Conservation (phyloP, 2,113 vertebrate species). For the Penelope pileata region DNA sequence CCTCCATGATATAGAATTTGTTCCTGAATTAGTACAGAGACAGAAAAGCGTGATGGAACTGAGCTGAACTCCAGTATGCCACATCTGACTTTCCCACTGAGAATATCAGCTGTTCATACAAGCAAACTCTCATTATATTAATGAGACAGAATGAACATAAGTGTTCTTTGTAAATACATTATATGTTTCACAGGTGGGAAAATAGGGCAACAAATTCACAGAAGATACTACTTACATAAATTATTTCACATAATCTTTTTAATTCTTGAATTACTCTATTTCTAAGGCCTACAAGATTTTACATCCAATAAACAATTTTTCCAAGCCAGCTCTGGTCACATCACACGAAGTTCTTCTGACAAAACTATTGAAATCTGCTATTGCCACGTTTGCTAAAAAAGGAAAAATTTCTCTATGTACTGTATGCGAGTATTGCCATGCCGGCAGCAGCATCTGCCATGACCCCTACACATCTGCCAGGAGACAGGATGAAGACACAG, state of each 20-base stretch:
- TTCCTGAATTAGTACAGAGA: neutral
- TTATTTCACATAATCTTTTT: neutral
- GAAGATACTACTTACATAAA: neutral
- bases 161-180: neutral
- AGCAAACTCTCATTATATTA: neutral
- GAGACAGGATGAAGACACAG: neutral
- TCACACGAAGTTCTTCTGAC: neutral
- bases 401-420: neutral
- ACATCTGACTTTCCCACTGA: neutral
- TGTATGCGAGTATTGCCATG: neutral
- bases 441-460: neutral
- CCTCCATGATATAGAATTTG: neutral
- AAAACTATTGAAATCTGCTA: neutral
- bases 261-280: neutral
- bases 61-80: neutral
- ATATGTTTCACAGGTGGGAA: neutral
- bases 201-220: neutral
- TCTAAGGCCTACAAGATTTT: neutral
- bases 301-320: neutral
- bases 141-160: neutral
- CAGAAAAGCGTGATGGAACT: neutral
- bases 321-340: neutral
- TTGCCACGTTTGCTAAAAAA: neutral
- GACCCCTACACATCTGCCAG: neutral
- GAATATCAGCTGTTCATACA: fast-evolving